phyloP scores from a whole-genome alignment of 2,113 vertebrate species.

The Guaruba guarouba region DNA sequence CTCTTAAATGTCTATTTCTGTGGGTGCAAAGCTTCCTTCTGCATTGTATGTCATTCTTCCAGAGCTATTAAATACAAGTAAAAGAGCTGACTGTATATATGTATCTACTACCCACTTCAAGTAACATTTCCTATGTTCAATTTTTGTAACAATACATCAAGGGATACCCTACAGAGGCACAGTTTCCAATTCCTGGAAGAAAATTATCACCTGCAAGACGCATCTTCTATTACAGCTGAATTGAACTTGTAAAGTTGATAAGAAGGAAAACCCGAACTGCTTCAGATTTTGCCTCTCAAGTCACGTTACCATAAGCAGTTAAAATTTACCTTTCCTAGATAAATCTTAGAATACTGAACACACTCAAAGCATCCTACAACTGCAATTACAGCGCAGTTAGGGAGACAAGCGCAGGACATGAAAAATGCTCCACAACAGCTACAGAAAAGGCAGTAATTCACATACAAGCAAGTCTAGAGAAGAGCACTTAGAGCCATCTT shows the following conservation, averaged over 20 bases:
- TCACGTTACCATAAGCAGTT: fast-evolving
- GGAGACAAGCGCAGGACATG: background rate
- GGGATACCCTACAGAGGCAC: background rate
- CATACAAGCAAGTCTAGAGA: background rate
- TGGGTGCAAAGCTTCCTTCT: background rate
- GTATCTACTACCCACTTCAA: background rate
- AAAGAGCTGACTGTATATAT: background rate
- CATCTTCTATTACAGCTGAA: background rate
- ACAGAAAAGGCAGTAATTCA: background rate
- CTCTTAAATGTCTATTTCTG: background rate
- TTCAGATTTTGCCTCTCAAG: background rate
- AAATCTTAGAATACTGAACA: background rate
- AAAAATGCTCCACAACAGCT: background rate
- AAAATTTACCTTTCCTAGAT: background rate
- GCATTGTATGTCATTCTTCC: background rate
- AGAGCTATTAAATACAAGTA: background rate
- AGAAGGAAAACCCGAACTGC: background rate
- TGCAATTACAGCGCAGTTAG: background rate
- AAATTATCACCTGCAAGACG: background rate
- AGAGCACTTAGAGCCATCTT: background rate
- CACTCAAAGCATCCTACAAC: background rate
- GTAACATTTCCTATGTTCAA: background rate
- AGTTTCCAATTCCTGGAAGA: background rate
- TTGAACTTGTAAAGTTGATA: fast-evolving
- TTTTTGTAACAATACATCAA: background rate